Percentiles rank a stretch among this genome's conserved stretches.
Conservation (phyloP, 2,797 vertebrate species). For the Sebastes matsubarae region DNA sequence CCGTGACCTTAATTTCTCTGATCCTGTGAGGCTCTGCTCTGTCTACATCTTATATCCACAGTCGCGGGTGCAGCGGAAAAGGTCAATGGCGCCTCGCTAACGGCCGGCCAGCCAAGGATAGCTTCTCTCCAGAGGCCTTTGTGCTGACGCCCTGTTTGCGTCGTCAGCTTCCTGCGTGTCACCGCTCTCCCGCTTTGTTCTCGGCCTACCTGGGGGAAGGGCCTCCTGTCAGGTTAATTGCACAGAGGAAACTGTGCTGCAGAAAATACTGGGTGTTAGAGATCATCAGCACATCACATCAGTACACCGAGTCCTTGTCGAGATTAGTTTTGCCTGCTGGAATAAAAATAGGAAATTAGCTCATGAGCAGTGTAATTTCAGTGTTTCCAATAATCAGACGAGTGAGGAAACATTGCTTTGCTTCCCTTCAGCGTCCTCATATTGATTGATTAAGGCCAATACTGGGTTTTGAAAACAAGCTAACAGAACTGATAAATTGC, state of each 20-base stretch:
- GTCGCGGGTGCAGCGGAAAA: constrained; percentile 22
- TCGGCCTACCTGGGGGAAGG: constrained; percentile 43
- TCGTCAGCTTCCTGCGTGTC: constrained; percentile 34
- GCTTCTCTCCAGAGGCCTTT: constrained; percentile 48
- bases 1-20: constrained; percentile 3
- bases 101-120: constrained; percentile 36
- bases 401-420: background rate
- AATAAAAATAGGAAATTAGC: constrained; percentile 1
- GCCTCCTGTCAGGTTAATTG: constrained; percentile 53
- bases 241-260: constrained; percentile 25
- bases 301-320: background rate
- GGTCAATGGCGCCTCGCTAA: constrained; percentile 43
- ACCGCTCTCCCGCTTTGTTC: constrained; percentile 27
- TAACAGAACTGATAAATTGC: background rate
- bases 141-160: constrained; percentile 44
- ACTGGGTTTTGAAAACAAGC: background rate
- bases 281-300: background rate
- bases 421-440: background rate
- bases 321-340: background rate
- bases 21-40: constrained; percentile 1
- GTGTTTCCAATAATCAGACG: background rate
- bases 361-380: background rate
- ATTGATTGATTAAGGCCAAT: background rate
- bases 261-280: background rate
- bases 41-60: constrained; percentile 24